These are phyloP conservation scores for Tenthredo distinguenda DNA, from an alignment of 2,888 invertebrate species.

Conservation along the genomic window DNA sequence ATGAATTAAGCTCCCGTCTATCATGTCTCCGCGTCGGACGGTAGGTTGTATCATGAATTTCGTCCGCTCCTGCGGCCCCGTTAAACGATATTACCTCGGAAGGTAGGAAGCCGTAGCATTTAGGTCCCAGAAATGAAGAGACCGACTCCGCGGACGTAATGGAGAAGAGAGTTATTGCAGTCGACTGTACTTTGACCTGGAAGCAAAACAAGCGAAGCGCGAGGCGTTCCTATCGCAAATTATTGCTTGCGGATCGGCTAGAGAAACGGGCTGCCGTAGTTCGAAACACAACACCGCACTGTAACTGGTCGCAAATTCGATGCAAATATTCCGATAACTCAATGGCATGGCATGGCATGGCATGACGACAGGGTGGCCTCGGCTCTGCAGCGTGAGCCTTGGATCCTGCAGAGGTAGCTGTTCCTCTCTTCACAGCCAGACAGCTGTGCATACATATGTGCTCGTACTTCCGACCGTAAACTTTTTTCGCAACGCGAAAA, in stretches of 20 bases:
- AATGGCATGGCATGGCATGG: not conserved
- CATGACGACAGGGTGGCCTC: not conserved
- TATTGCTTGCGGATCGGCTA: conserved; percentile 24
- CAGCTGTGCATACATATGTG: not conserved
- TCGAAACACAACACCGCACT: not conserved
- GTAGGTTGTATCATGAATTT: not conserved
- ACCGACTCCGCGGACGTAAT: not conserved
- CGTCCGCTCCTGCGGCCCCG: not conserved
- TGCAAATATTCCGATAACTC: conserved; percentile 43
- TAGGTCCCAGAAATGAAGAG: not conserved
- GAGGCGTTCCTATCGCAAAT: conserved; percentile 29
- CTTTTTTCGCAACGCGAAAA: not conserved
- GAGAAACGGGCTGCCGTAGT: not conserved
- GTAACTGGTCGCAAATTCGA: conserved; percentile 14
- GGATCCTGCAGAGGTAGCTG: not conserved
- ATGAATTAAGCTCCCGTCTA: not conserved
- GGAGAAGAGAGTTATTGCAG: not conserved
- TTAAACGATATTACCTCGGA: not conserved
- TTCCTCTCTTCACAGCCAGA: not conserved
- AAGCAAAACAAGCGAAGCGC: not conserved
- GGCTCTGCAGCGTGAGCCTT: not conserved
- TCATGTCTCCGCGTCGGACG: not conserved
- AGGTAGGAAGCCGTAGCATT: not conserved
- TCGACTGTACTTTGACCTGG: conserved; percentile 5
- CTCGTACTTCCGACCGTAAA: not conserved